A percentile compares a stretch with the other conserved stretches of the same genome.
phyloP scores from a whole-genome alignment of 2,797 vertebrate genomes.

The Orientallactaga sibirica region DNA sequence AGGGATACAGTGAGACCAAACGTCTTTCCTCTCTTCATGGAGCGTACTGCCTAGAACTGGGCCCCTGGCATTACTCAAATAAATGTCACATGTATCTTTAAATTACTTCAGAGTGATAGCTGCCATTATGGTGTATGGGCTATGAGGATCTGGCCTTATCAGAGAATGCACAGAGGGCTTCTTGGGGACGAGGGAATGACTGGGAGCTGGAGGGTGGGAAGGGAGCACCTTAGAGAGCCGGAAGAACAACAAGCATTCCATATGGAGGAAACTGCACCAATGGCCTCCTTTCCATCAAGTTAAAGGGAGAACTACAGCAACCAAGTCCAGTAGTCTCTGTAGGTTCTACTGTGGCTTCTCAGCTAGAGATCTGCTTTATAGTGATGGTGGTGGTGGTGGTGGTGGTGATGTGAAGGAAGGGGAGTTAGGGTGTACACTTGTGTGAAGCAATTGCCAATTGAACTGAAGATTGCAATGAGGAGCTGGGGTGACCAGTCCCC shows the following conservation, averaged over 20 bases:
- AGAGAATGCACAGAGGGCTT: not conserved
- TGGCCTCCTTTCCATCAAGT: slow-evolving; percentile 10
- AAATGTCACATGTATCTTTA: slow-evolving; percentile 29
- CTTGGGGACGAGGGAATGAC: not conserved
- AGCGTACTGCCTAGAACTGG: not conserved
- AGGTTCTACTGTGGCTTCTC: not conserved
- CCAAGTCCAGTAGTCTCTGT: not conserved
- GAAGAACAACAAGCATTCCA: not conserved
- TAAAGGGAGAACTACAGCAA: slow-evolving; percentile 11
- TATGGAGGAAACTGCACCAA: not conserved
- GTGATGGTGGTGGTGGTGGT: no score
- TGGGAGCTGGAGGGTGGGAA: not conserved
- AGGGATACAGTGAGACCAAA: not conserved
- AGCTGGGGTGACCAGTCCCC: not conserved
- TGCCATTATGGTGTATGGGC: not conserved
- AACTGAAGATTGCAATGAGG: not conserved
- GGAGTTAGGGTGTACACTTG: no score
- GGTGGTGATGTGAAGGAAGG: slow-evolving; percentile 23
- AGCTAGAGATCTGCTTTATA: not conserved
- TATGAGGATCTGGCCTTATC: not conserved
- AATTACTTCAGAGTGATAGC: slow-evolving; percentile 26
- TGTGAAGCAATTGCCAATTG: not conserved
- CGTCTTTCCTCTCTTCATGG: not conserved
- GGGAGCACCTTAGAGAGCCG: not conserved
- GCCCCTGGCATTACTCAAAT: not conserved